Conservation (phyloP, 2,113 vertebrate genomes). For the Seriola quinqueradiata region DNA sequence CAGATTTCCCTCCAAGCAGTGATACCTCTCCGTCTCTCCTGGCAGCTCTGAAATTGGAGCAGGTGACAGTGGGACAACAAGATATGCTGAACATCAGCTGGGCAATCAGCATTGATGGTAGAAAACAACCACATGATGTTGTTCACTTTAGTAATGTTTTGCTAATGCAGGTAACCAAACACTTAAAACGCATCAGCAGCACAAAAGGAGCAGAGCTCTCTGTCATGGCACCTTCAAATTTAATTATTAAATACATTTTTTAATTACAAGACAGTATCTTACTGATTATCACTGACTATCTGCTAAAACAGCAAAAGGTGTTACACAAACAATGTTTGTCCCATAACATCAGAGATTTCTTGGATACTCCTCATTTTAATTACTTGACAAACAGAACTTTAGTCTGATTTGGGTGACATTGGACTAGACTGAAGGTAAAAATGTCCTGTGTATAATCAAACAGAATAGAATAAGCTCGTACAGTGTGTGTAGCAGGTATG, state of each 20-base stretch:
- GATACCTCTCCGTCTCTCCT: slow-evolving; percentile 71
- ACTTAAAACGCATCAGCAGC: not conserved
- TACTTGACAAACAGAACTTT: not conserved
- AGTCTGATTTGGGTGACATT: not conserved
- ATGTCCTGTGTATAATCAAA: not conserved
- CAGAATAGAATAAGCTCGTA: no score
- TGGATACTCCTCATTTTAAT: no score
- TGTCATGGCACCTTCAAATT: not conserved
- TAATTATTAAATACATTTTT: no score
- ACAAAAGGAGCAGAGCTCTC: not conserved
- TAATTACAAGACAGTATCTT: no score
- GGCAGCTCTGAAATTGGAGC: slow-evolving; percentile 51
- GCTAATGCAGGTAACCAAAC: no score
- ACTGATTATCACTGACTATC: not conserved
- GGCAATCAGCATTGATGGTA: slow-evolving; percentile 85
- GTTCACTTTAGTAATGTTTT: not conserved
- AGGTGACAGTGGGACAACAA: not conserved
- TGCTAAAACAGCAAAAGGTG: not conserved
- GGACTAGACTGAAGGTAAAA: not conserved
- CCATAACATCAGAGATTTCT: not conserved
- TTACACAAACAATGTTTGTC: not conserved
- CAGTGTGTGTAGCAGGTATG: not conserved
- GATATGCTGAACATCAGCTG: slow-evolving; percentile 84
- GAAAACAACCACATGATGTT: slow-evolving; percentile 9
- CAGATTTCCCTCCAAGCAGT: fast-evolving